Evolutionary conservation across 2,113 vertebrate species (phyloP).

Genomic region (Syrmaticus mikado): DNA sequence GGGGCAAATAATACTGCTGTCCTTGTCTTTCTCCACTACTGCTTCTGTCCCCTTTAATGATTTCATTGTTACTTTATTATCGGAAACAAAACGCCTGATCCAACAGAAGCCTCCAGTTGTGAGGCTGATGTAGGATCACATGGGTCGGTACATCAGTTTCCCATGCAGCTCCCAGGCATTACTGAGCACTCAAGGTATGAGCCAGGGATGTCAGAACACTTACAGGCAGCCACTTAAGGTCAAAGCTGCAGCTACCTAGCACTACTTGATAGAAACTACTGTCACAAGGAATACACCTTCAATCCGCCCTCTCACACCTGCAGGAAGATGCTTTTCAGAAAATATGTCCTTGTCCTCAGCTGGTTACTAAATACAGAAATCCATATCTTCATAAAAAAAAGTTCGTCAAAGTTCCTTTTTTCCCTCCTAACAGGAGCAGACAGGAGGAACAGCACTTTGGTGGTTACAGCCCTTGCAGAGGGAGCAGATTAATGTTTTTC

Average conservation of each 20-base stretch:
- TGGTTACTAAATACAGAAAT: background rate
- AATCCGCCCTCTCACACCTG: background rate
- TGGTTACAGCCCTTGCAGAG: background rate
- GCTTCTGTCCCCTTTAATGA: background rate
- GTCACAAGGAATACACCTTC: background rate
- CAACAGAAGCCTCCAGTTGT: background rate
- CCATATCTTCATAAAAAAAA: background rate
- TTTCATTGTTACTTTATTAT: background rate
- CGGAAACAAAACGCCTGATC: background rate
- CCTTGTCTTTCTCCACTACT: background rate
- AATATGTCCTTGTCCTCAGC: background rate
- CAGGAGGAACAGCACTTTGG: background rate
- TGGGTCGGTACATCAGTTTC: background rate
- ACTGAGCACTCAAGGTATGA: fast-evolving
- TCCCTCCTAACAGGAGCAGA: background rate
- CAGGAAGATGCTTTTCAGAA: background rate
- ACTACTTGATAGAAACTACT: background rate
- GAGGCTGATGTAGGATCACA: background rate
- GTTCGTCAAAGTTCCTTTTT: background rate
- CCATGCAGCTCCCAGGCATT: background rate
- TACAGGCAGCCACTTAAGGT: background rate
- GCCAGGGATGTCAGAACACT: background rate
- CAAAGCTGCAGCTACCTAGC: background rate
- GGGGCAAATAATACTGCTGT: background rate
- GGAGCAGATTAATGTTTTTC: background rate